Percentiles rank a stretch among this genome's conserved stretches.
These are phyloP conservation scores for Lathronympha strigana DNA, from an alignment of 2,888 invertebrate genomes.

Conservation along the genomic window DNA sequence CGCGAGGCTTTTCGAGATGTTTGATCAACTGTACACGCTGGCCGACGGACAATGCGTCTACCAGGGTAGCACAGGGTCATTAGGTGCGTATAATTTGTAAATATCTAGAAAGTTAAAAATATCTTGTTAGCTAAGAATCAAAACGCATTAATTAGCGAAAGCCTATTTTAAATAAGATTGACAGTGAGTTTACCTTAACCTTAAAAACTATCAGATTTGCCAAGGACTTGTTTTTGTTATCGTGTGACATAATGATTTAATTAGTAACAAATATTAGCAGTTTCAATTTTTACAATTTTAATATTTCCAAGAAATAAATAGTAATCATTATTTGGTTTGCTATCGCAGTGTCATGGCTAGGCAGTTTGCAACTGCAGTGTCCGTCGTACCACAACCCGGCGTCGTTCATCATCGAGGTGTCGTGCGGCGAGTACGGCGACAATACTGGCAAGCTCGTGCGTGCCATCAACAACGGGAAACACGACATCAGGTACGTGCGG, in stretches of 20 bases:
- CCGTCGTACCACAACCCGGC: slow-evolving; percentile 99
- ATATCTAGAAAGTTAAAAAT: too few species aligned
- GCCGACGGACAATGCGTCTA: slow-evolving; percentile 98
- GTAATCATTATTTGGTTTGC: neutral
- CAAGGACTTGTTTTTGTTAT: too few species aligned
- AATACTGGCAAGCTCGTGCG: slow-evolving; percentile 92
- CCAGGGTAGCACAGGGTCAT: slow-evolving; percentile 93
- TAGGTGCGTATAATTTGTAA: slow-evolving; percentile 86
- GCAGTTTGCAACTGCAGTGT: slow-evolving; percentile 92
- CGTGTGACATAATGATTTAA: too few species aligned
- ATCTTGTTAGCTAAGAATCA: too few species aligned
- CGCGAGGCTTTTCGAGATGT: slow-evolving; percentile 98
- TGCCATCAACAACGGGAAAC: slow-evolving; percentile 93
- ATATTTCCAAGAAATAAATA: too few species aligned
- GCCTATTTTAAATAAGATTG: too few species aligned
- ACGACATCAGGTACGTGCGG: slow-evolving; percentile 86
- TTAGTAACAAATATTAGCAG: too few species aligned
- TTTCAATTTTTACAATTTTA: too few species aligned
- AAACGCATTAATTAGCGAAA: neutral
- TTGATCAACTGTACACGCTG: slow-evolving; percentile 96
- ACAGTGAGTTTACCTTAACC: too few species aligned
- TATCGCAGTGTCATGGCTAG: slow-evolving; percentile 83
- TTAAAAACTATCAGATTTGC: too few species aligned
- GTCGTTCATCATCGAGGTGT: slow-evolving; percentile 98
- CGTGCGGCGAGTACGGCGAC: slow-evolving; percentile 98